Percentiles rank a stretch among this genome's conserved stretches.
These are phyloP conservation scores for Ormyrus thymus DNA, from an alignment of 2,888 invertebrate species.

Conservation along the genomic window DNA sequence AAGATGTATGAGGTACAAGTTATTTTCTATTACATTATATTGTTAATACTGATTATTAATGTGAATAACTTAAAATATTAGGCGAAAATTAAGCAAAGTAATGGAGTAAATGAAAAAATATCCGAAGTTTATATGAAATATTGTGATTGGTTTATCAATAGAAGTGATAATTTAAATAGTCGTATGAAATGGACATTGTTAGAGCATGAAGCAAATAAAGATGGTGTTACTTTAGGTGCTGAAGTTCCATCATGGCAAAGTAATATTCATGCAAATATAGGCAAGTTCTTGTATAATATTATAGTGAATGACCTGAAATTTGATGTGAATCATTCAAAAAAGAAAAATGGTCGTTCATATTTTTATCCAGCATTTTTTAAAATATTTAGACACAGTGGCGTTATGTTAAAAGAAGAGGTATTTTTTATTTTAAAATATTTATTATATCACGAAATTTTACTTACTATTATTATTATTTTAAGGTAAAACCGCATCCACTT, in stretches of 20 bases:
- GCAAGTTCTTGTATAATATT: conserved; percentile 91
- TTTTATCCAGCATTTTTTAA: conserved; percentile 87
- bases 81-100: conserved; percentile 80
- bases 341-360: conserved; percentile 76
- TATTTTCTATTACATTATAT: conserved; percentile 14
- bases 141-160: conserved; percentile 80
- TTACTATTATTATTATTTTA: background rate
- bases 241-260: conserved; percentile 82
- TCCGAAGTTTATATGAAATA: conserved; percentile 80
- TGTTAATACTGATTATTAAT: background rate
- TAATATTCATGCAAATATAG: conserved; percentile 81
- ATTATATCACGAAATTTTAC: background rate
- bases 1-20: conserved; percentile 64
- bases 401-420: conserved; percentile 82
- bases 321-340: conserved; percentile 79
- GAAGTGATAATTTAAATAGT: conserved; percentile 68
- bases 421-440: conserved; percentile 30
- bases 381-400: conserved; percentile 83
- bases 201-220: conserved; percentile 73
- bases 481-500: conserved; percentile 88
- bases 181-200: conserved; percentile 86
- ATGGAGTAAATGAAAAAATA: conserved; percentile 82
- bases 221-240: conserved; percentile 74
- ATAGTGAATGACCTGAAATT: conserved; percentile 90
- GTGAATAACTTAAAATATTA: conserved; percentile 67